These are phyloP conservation scores for Merops nubicus DNA, from an alignment of 2,113 vertebrate genomes.

Conservation along the genomic window DNA sequence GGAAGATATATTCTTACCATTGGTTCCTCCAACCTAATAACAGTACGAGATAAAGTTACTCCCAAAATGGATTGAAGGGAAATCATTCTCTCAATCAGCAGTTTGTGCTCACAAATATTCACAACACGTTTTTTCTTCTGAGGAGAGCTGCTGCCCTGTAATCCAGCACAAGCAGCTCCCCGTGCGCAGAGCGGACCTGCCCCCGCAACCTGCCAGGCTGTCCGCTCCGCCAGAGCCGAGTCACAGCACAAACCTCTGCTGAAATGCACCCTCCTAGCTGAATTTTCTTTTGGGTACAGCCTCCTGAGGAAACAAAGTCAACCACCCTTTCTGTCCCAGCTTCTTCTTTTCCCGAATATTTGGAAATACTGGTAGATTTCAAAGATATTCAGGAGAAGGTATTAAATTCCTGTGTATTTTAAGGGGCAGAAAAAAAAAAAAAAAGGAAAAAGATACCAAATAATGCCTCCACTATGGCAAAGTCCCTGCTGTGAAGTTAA, in stretches of 20 bases:
- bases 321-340: neutral
- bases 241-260: neutral
- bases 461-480: neutral
- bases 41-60: slow-evolving; percentile 76
- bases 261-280: neutral
- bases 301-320: neutral
- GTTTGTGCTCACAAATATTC: neutral
- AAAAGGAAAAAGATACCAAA: neutral
- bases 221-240: neutral
- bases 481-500: neutral
- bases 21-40: slow-evolving; percentile 80
- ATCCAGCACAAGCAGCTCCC: neutral
- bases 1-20: slow-evolving; percentile 78
- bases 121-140: neutral
- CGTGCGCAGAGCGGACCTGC: neutral
- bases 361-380: neutral
- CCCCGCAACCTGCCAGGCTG: neutral
- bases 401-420: neutral
- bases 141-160: neutral
- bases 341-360: neutral
- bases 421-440: neutral
- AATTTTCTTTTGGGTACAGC: neutral
- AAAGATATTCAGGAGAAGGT: neutral
- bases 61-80: slow-evolving; percentile 27
- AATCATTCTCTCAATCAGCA: neutral